phyloP scores from a whole-genome alignment of 2,797 vertebrate species.

The Enteromius fasciolatus region DNA sequence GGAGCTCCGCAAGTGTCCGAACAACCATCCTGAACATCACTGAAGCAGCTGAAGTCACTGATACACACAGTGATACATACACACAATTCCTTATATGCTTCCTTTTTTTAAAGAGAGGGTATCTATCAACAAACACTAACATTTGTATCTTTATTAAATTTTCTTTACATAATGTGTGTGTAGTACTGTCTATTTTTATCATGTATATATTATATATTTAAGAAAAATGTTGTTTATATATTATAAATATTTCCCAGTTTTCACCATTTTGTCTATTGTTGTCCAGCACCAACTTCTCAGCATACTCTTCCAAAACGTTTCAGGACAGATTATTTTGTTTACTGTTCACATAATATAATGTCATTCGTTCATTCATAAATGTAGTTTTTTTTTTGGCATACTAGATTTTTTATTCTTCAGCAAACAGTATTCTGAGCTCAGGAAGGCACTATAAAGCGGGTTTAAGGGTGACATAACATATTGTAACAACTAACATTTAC shows the following conservation, averaged over 20 bases:
- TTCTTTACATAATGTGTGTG: too few relatives aligned
- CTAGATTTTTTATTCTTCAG: neutral
- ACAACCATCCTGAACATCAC: neutral
- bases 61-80: neutral
- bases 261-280: too few relatives aligned
- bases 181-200: too few relatives aligned
- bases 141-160: neutral
- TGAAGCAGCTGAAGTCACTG: neutral
- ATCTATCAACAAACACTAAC: neutral
- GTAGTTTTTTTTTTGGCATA: neutral
- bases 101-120: neutral
- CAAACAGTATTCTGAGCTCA: neutral
- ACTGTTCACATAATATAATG: too few relatives aligned
- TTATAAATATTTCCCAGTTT: too few relatives aligned
- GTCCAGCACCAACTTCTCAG: too few relatives aligned
- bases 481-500: too few relatives aligned
- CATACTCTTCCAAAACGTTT: too few relatives aligned
- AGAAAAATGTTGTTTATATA: too few relatives aligned
- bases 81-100: neutral
- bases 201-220: too few relatives aligned
- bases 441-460: neutral
- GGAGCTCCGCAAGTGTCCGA: neutral
- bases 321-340: too few relatives aligned
- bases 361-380: neutral
- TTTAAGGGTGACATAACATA: neutral